These are phyloP conservation scores for Cephus spinipes DNA, from an alignment of 2,888 invertebrate genomes.

Conservation along the genomic window DNA sequence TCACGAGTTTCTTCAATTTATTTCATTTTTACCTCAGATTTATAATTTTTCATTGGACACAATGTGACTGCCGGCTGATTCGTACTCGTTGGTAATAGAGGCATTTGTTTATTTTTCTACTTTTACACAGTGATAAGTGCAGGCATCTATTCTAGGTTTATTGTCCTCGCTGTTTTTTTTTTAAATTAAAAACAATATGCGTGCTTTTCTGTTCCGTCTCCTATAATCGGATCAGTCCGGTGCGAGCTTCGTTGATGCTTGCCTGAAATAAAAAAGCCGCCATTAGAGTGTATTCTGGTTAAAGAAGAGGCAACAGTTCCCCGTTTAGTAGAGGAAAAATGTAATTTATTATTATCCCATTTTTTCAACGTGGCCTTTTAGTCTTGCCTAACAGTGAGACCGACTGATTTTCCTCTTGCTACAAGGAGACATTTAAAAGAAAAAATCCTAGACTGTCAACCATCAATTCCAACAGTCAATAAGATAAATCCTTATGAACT, in stretches of 20 bases:
- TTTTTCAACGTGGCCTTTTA: constrained; percentile 5
- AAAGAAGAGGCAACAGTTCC: not conserved
- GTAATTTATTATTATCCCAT: not conserved
- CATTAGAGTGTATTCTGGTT: not conserved
- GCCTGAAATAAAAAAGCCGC: not conserved
- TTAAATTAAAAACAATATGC: not conserved
- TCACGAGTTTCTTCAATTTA: not conserved
- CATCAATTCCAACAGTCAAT: too few species aligned
- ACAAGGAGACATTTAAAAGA: too few species aligned
- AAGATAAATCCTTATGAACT: too few species aligned
- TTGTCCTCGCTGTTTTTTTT: not conserved
- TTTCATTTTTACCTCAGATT: not conserved
- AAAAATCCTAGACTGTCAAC: too few species aligned
- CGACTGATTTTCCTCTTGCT: not conserved
- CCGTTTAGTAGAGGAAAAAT: not conserved
- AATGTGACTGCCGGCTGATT: not conserved
- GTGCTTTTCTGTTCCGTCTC: not conserved
- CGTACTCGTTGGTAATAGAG: constrained; percentile 9
- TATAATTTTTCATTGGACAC: not conserved
- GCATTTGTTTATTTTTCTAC: constrained; percentile 24
- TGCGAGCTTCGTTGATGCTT: not conserved
- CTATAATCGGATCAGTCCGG: not conserved
- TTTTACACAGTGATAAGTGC: constrained; percentile 17
- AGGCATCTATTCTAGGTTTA: constrained; percentile 8
- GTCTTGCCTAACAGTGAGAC: not conserved